Percentiles rank a stretch among this genome's conserved stretches.
Evolutionary conservation across 2,797 vertebrate species (phyloP).

Genomic region (Helarctos malayanus): DNA sequence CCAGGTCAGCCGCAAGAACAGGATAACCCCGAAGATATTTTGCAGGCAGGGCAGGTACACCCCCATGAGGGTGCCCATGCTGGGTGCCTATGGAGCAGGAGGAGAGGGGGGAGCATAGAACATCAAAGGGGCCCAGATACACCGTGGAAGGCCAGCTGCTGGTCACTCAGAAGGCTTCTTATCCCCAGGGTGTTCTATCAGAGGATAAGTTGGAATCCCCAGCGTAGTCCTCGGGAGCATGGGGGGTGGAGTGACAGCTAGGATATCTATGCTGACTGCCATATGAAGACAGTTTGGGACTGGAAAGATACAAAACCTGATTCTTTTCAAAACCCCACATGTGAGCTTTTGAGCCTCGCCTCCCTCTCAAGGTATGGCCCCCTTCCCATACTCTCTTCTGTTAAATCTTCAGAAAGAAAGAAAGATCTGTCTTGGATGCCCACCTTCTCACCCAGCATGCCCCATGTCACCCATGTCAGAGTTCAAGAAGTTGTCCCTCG

Average conservation of each 20-base stretch:
- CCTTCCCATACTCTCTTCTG: background rate
- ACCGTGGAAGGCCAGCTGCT: background rate
- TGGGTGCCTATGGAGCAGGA: constrained; percentile 92
- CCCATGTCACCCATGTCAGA: background rate
- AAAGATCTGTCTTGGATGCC: background rate
- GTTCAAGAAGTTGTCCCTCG: constrained; percentile 4
- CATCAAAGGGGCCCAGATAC: constrained; percentile 7
- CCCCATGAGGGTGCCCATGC: constrained; percentile 99
- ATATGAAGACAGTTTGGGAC: background rate
- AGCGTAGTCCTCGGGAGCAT: background rate
- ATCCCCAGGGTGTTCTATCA: background rate
- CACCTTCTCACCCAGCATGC: background rate
- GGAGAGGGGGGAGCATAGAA: background rate
- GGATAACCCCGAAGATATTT: constrained; percentile 99
- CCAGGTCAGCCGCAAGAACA: constrained; percentile 98
- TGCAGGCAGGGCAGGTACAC: constrained; percentile 99
- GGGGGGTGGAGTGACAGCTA: background rate
- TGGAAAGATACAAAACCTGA: background rate
- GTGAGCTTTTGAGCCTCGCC: constrained; percentile 8
- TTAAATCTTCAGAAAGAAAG: background rate
- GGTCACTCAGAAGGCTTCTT: background rate
- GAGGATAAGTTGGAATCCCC: background rate
- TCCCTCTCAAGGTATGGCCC: background rate
- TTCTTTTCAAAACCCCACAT: constrained; percentile 13
- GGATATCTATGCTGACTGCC: background rate